Evolutionary conservation across 2,797 vertebrate species (phyloP), one percentile per base, ranked within the genome.

Genomic region (Gila robusta): DNA sequence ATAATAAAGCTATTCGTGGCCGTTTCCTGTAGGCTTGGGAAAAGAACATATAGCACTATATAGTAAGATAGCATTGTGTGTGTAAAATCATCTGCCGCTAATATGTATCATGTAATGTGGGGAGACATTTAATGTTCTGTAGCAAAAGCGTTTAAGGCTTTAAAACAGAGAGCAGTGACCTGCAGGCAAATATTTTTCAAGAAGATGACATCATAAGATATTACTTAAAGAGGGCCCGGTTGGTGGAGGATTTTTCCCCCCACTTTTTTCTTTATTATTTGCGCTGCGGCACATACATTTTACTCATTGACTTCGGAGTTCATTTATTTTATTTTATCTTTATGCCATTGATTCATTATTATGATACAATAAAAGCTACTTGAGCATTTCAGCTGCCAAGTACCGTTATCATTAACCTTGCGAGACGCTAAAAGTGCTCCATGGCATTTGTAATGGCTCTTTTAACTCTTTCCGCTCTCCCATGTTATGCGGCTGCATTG

Each of bases 311-410:
- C 94, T 94, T 96, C 94, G 92, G 92, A 96, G 94, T 96, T 96
- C 95, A 96, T 96, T 96, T 96, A 94, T 96, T 96, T 96, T 95
- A 95, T 96, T 96, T 96, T 95, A 96, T 95, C 95, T 96, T 95
- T 91, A 88, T 82, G 86, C 92, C 91, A 90, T 90, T 96, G 95
- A 96, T 96, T 96, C 95, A 96, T 96, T 96, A 96, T 96, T 96
- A 96, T 95, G 96, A 96, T 96, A 96, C 95, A 94, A 96, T 96
- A 96, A 96, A 96, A 96, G 94, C 95, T 96, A 96, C 95, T 96
- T 96, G 95, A 96, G 96, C 96, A 95, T 96, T 96, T 95, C 94
- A 93, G 94, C 94, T 94, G 93, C 94, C 91, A 93, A 92, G 93
- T 94, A 94, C 94, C 94, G 93, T 95, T 95, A 95, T 96, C 95